Percentiles rank a stretch among this genome's conserved stretches.
These are phyloP conservation scores for Metallyticus violacea DNA, from an alignment of 2,888 invertebrate species.

Conservation along the genomic window DNA sequence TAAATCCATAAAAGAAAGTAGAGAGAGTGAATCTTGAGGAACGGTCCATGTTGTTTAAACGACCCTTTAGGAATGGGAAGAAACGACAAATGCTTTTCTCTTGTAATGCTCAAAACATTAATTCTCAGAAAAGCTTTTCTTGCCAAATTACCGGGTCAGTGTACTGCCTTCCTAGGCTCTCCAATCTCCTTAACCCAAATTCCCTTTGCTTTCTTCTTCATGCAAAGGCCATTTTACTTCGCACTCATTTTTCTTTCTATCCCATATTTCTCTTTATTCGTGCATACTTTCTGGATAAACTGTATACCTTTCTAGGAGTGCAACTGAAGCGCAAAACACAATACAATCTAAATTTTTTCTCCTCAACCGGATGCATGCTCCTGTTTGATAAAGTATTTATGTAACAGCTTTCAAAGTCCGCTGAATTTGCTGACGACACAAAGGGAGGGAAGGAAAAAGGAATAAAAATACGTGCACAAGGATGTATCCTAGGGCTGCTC, in stretches of 20 bases:
- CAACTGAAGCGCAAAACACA: not conserved
- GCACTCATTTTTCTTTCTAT: not conserved
- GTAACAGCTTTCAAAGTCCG: not conserved
- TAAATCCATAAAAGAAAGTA: not conserved
- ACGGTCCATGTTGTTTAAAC: not conserved
- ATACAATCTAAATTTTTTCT: not conserved
- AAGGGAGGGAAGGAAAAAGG: not conserved
- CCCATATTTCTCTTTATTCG: not conserved
- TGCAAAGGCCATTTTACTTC: not conserved
- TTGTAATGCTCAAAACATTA: not conserved
- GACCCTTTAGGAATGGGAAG: not conserved
- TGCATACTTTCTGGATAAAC: not conserved
- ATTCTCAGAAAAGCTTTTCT: not conserved
- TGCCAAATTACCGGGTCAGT: not conserved
- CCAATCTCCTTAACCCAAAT: not conserved
- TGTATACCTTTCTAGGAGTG: not conserved
- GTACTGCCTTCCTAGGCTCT: no score
- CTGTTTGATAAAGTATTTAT: not conserved
- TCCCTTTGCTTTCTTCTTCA: not conserved
- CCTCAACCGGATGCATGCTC: not conserved
- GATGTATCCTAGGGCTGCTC: not conserved
- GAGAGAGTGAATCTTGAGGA: not conserved
- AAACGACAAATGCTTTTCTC: not conserved
- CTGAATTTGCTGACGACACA: not conserved
- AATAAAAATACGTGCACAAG: not conserved